Evolutionary conservation across 2,113 vertebrate genomes (phyloP).

Genomic region (Grantiella picta): DNA sequence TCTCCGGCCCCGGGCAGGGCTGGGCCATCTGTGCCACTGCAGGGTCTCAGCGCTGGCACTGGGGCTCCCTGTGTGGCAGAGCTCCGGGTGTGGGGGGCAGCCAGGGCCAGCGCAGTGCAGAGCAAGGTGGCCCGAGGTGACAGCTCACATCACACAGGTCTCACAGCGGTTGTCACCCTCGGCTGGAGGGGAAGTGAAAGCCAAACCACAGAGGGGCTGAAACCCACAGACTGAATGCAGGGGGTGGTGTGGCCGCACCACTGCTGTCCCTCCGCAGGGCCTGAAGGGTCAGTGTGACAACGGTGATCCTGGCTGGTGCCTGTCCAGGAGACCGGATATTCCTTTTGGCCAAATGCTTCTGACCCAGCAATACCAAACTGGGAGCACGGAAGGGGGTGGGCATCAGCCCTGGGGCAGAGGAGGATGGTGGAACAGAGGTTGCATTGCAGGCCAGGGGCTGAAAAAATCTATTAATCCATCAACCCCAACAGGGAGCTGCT

Average conservation of each 20-base stretch:
- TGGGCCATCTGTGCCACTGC: background rate
- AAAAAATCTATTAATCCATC: background rate
- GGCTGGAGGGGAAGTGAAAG: background rate
- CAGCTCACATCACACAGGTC: rapidly evolving
- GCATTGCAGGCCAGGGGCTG: rapidly evolving
- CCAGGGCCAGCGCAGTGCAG: rapidly evolving
- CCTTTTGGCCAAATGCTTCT: rapidly evolving
- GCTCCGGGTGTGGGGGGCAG: rapidly evolving
- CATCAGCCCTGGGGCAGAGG: rapidly evolving
- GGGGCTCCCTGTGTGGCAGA: rapidly evolving
- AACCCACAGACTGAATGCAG: background rate
- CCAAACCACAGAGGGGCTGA: background rate
- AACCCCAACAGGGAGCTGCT: rapidly evolving
- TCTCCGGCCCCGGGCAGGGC: background rate
- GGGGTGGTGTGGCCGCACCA: rapidly evolving
- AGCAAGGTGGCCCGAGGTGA: rapidly evolving
- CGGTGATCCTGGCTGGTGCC: rapidly evolving
- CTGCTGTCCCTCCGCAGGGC: rapidly evolving
- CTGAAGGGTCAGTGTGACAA: rapidly evolving
- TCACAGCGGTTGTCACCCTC: rapidly evolving
- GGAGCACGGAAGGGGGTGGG: rapidly evolving
- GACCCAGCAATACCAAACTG: rapidly evolving
- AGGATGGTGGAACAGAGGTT: too few species aligned
- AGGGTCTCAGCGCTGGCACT: rapidly evolving
- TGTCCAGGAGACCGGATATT: rapidly evolving